Percentiles rank a stretch among this genome's conserved stretches.
Evolutionary conservation across 2,113 vertebrate species (phyloP).

Genomic region (Spermophilus dauricus): DNA sequence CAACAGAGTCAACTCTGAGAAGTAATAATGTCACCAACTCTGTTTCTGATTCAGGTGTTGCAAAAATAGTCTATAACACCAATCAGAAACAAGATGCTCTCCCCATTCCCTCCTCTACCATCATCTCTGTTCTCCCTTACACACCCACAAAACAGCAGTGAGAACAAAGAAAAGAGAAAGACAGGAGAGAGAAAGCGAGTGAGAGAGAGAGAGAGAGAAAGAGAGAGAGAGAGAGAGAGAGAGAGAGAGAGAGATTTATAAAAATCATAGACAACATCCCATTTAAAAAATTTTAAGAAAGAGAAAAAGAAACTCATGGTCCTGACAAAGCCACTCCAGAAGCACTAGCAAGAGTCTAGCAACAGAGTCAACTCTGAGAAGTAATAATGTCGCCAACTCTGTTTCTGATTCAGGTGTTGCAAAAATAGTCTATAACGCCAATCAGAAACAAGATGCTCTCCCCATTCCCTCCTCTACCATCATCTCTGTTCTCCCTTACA

Average conservation of each 20-base stretch:
- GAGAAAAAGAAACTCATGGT: neutral
- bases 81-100: neutral
- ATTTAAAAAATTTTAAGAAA: too few relatives aligned
- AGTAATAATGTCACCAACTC: neutral
- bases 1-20: neutral
- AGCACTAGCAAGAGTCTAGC: neutral
- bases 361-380: neutral
- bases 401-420: neutral
- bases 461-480: neutral
- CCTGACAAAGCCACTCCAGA: neutral
- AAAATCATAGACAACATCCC: neutral
- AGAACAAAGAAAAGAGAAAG: neutral
- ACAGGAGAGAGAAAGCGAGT: neutral
- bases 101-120: neutral
- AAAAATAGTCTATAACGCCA: neutral
- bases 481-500: neutral
- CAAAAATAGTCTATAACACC: neutral
- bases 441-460: neutral
- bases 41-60: neutral
- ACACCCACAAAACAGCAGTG: neutral
- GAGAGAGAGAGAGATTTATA: neutral
- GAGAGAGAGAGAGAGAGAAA: fast-evolving
- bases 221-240: neutral
- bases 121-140: neutral
- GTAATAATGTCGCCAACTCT: neutral